phyloP scores from a whole-genome alignment of 2,888 invertebrate genomes.

The Eristalinus aeneus region DNA sequence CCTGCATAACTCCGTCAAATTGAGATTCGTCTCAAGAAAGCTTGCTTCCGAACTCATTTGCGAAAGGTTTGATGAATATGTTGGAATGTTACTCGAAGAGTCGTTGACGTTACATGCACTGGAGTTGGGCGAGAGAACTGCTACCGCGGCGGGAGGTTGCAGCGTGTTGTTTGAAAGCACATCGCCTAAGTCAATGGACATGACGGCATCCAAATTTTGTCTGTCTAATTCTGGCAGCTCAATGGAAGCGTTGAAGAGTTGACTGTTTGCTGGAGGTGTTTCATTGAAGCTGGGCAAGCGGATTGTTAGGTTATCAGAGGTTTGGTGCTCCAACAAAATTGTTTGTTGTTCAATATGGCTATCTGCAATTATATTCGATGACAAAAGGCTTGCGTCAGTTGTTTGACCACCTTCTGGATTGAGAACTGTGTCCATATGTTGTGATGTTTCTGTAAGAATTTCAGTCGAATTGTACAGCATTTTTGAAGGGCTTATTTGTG shows the following conservation, averaged over 20 bases:
- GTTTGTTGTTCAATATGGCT: background rate
- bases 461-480: background rate
- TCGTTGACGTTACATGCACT: background rate
- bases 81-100: background rate
- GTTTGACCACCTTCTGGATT: background rate
- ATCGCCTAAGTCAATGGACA: background rate
- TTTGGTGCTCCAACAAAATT: background rate
- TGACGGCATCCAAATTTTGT: background rate
- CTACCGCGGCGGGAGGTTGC: background rate
- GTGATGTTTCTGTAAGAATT: background rate
- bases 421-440: background rate
- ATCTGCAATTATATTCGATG: background rate
- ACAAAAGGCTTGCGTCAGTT: background rate
- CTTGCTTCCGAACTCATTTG: background rate
- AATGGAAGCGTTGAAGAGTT: background rate
- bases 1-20: conserved; percentile 8
- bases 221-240: background rate
- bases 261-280: background rate
- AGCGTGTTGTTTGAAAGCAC: background rate
- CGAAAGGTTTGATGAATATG: background rate
- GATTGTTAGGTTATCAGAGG: background rate
- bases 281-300: background rate
- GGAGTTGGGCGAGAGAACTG: background rate
- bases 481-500: background rate
- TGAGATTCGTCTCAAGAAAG: background rate